Conservation (phyloP, 2,113 vertebrate genomes). For the Manacus vitellinus region DNA sequence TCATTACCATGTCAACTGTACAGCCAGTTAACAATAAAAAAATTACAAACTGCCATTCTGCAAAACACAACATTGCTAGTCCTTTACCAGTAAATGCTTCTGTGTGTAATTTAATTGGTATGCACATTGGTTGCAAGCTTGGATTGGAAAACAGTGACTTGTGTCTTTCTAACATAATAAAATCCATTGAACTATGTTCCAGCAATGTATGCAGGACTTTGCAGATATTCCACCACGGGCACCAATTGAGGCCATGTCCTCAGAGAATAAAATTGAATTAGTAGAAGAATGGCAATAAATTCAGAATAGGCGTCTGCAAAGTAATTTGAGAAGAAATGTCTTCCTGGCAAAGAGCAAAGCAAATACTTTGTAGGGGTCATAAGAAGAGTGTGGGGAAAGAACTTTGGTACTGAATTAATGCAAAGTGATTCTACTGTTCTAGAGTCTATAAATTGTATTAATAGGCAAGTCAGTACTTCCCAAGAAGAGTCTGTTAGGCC, state of each 20-base stretch:
- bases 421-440: neutral
- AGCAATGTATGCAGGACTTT: neutral
- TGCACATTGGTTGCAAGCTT: neutral
- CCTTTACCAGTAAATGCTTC: neutral
- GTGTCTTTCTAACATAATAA: neutral
- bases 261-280: constrained; percentile 1
- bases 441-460: neutral
- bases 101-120: neutral
- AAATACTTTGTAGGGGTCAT: neutral
- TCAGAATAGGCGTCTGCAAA: neutral
- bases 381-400: neutral
- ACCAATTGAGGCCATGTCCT: neutral
- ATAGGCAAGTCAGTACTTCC: neutral
- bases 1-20: neutral
- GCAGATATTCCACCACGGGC: neutral
- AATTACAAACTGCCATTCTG: neutral
- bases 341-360: constrained; percentile 26
- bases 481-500: neutral
- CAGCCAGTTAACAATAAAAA: neutral
- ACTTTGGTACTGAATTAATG: neutral
- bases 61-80: neutral
- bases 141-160: neutral
- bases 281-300: constrained; percentile 34
- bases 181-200: neutral
- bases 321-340: neutral